Evolutionary conservation across 2,888 invertebrate genomes (phyloP), one percentile per base, ranked within the genome.

Genomic region (Drosophila algonquin): DNA sequence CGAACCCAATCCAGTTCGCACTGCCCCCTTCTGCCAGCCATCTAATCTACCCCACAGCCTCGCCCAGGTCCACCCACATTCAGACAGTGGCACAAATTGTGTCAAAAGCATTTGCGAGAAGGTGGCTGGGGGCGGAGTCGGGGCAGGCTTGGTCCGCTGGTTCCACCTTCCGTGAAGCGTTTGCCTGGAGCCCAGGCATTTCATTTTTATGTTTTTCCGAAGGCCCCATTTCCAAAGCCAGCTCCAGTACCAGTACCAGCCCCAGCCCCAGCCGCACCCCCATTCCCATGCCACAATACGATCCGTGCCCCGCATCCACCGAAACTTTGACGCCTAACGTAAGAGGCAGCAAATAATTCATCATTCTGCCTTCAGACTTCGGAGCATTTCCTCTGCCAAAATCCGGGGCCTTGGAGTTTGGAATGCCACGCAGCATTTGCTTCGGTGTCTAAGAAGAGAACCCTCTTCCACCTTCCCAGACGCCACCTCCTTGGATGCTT

Each of bases 291-390:
- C 40, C 6, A 14, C 7, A 40, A 40, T 40, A 7, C 40, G 40
- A n/a, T 6, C 14, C 40, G n/a, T 40, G 40, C 50, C 47, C 35
- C 47, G 21, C 53, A 30, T 27, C 57, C 56, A 58, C 55, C 57
- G 58, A 73, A 88, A 83, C 75, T 89, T 89, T 85, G 90, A 85
- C 84, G 84, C 84, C 84, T 83, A 85, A 78, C 90, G 87, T 83
- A 89, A 89, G 84, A 88, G 90, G 81, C 84, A 86, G 89, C 85
- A 84, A 90, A 90, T 87, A 90, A 87, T 87, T 87, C 86, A 87
- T 87, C 86, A 87, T 87, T 89, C 76, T 65, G 85, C 87, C 81
- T 78, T 83, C 75, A 87, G 87, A 80, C 84, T 81, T 77, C 65
- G 62, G 75, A 88, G 83, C 71, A 68, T 77, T 83, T 89, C 75